phyloP scores from a whole-genome alignment of 2,113 vertebrate species.

The Gorsachius goisagi region DNA sequence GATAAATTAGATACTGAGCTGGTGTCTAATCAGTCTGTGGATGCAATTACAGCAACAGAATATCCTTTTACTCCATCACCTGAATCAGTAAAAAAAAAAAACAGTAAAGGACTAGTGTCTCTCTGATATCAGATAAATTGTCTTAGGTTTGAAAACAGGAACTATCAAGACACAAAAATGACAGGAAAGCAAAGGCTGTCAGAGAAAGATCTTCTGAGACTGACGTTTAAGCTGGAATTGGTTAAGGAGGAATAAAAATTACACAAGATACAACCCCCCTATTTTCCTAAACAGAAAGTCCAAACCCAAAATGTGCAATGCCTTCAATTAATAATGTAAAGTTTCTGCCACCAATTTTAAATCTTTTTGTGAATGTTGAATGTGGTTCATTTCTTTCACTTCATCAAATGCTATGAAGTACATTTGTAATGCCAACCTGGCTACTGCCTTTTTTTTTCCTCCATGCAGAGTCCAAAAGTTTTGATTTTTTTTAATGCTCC shows the following conservation, averaged over 20 bases:
- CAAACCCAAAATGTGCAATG: not conserved
- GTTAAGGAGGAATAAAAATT: not conserved
- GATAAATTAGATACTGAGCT: not conserved
- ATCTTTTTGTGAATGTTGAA: not conserved
- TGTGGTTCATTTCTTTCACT: not conserved
- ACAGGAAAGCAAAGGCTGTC: not conserved
- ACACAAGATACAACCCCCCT: not conserved
- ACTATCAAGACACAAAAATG: not conserved
- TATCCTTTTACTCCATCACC: not conserved
- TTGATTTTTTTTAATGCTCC: not conserved
- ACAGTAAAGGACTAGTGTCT: not conserved
- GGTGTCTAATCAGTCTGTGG: not conserved
- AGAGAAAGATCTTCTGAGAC: not conserved
- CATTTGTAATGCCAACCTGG: not conserved
- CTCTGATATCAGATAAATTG: not conserved
- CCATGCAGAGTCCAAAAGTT: not conserved
- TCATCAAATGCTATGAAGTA: not conserved
- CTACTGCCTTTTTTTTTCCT: not conserved
- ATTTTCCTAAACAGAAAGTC: not conserved
- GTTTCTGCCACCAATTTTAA: not conserved
- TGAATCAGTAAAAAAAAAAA: not conserved
- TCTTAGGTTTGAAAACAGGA: not conserved
- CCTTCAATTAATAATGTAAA: not conserved
- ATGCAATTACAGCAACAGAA: not conserved
- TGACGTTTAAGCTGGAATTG: not conserved